A percentile compares a stretch with the other conserved stretches of the same genome.
Conservation (phyloP, 2,113 vertebrate species). For the Glareola pratincola region DNA sequence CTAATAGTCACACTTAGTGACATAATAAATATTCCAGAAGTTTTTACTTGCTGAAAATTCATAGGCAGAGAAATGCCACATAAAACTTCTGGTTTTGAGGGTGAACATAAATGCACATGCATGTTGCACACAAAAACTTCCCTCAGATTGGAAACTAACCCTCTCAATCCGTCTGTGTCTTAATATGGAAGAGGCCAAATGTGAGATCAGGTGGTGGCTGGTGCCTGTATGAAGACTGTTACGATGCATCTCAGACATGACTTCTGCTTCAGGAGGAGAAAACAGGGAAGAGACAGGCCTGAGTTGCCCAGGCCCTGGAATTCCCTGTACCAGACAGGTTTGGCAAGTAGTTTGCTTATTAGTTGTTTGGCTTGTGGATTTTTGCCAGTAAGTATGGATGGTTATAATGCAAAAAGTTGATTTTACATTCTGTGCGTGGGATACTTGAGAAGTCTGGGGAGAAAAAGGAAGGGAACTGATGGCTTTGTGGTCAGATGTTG, state of each 20-base stretch:
- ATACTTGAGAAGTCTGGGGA: background rate
- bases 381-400: background rate
- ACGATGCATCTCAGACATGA: fast-evolving
- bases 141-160: background rate
- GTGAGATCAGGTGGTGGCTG: background rate
- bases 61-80: background rate
- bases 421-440: background rate
- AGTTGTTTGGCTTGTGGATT: background rate
- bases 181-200: background rate
- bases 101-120: background rate
- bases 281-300: background rate
- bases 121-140: background rate
- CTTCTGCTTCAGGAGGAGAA: background rate
- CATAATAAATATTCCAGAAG: background rate
- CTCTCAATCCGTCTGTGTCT: background rate
- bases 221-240: fast-evolving
- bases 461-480: background rate
- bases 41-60: background rate
- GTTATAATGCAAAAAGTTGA: background rate
- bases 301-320: background rate
- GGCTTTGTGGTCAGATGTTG: background rate
- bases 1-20: too few species aligned
- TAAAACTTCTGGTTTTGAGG: background rate
- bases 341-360: background rate
- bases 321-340: fast-evolving